These are phyloP conservation scores for Mobula birostris DNA, from an alignment of 2,113 vertebrate genomes.

Conservation along the genomic window DNA sequence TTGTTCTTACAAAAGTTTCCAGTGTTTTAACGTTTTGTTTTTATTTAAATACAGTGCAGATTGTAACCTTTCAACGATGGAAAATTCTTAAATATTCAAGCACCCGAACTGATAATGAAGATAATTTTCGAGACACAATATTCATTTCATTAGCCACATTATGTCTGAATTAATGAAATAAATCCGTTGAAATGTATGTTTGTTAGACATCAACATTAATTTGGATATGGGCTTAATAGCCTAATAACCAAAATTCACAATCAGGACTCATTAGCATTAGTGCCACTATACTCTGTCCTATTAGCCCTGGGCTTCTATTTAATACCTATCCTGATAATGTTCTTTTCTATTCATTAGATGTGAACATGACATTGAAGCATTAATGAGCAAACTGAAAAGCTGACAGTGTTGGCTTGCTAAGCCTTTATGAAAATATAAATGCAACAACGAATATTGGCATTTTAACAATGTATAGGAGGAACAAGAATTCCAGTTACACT, in stretches of 20 bases:
- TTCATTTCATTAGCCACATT: slow-evolving; percentile 26
- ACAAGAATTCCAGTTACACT: background rate
- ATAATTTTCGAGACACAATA: background rate
- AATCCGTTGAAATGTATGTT: slow-evolving; percentile 34
- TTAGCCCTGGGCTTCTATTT: slow-evolving; percentile 25
- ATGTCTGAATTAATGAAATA: slow-evolving; percentile 36
- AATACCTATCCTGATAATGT: slow-evolving; percentile 34
- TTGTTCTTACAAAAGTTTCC: background rate
- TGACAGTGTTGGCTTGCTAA: background rate
- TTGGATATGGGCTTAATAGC: slow-evolving; percentile 35
- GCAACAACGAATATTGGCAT: background rate
- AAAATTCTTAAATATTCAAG: background rate
- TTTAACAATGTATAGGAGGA: background rate
- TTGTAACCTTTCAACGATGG: background rate
- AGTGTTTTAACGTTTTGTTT: background rate
- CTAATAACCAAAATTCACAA: slow-evolving; percentile 33
- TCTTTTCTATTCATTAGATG: slow-evolving; percentile 28
- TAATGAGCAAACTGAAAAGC: slow-evolving; percentile 17
- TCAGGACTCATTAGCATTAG: slow-evolving; percentile 35
- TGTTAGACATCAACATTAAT: slow-evolving; percentile 33
- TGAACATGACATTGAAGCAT: slow-evolving; percentile 26
- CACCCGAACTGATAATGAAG: background rate
- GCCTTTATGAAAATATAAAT: background rate
- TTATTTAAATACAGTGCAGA: background rate
- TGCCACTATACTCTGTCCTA: slow-evolving; percentile 20